Percentiles rank a stretch among this genome's conserved stretches.
These are phyloP conservation scores for Mellilla xanthometata DNA, from an alignment of 2,888 invertebrate genomes.

Conservation along the genomic window DNA sequence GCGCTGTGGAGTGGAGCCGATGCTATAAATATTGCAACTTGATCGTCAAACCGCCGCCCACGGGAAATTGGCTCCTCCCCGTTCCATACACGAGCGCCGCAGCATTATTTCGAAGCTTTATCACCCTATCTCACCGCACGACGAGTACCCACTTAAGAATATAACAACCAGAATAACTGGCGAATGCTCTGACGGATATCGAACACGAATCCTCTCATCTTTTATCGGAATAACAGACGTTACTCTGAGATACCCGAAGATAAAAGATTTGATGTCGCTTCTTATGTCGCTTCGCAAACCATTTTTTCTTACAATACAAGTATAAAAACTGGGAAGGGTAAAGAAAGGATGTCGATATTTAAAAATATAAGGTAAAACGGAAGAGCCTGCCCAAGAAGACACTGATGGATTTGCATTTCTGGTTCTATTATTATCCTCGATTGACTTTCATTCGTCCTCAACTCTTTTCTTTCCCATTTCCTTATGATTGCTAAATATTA, in stretches of 20 bases:
- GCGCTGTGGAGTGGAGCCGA: slow-evolving; percentile 32
- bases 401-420: slow-evolving; percentile 23
- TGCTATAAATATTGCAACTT: slow-evolving; percentile 52
- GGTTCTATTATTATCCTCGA: slow-evolving; percentile 19
- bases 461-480: slow-evolving; percentile 10
- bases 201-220: slow-evolving; percentile 11
- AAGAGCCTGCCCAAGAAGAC: slow-evolving; percentile 18
- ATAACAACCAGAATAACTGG: slow-evolving; percentile 4
- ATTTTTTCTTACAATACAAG: slow-evolving; percentile 45
- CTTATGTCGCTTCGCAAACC: slow-evolving; percentile 51
- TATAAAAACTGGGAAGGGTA: slow-evolving; percentile 36
- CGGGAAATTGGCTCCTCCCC: slow-evolving; percentile 51
- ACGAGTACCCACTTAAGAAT: slow-evolving; percentile 16
- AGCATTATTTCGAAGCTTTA: slow-evolving; percentile 34
- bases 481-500: slow-evolving; percentile 9
- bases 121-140: slow-evolving; percentile 6
- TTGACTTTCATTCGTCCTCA: slow-evolving; percentile 17
- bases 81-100: slow-evolving; percentile 25
- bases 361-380: slow-evolving; percentile 36
- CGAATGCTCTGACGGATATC: slow-evolving; percentile 6
- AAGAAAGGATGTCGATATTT: slow-evolving; percentile 41
- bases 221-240: slow-evolving; percentile 30
- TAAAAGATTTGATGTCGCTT: slow-evolving; percentile 44
- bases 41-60: slow-evolving; percentile 51
- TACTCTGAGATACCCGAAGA: slow-evolving; percentile 42